These are phyloP conservation scores for Papilio dardanus DNA, from an alignment of 1,140 invertebrate species.

Conservation along the genomic window DNA sequence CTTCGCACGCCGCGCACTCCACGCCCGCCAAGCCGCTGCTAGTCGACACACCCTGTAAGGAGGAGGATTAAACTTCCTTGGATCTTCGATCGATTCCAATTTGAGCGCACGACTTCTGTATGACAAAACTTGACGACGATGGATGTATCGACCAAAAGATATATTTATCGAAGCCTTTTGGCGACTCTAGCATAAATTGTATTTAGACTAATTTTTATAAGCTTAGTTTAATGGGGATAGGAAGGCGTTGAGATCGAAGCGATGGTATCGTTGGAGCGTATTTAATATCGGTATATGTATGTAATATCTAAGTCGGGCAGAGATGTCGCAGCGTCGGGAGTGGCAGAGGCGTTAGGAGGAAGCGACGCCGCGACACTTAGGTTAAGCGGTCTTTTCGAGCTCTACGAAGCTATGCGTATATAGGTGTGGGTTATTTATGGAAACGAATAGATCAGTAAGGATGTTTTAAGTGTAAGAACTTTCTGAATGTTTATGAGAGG, in stretches of 20 bases:
- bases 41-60: conserved; percentile 74
- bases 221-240: conserved; percentile 71
- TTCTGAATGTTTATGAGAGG: conserved; percentile 61
- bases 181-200: conserved; percentile 72
- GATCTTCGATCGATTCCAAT: conserved; percentile 35
- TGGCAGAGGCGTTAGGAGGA: conserved; percentile 53
- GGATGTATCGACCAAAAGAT: conserved; percentile 55
- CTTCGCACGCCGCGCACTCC: conserved; percentile 56
- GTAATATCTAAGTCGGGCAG: conserved; percentile 59
- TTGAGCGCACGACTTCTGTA: conserved; percentile 43
- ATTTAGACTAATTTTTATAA: conserved; percentile 66
- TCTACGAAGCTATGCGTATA: conserved; percentile 73
- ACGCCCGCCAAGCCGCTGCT: conserved; percentile 67
- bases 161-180: conserved; percentile 69
- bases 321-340: conserved; percentile 63
- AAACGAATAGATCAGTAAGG: conserved; percentile 70
- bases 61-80: conserved; percentile 63
- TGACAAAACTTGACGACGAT: conserved; percentile 42
- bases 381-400: conserved; percentile 72
- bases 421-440: conserved; percentile 78
- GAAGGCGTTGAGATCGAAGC: conserved; percentile 67
- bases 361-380: conserved; percentile 60
- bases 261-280: conserved; percentile 74
- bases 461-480: conserved; percentile 70
- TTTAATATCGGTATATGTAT: conserved; percentile 69